Base-by-base conservation (phyloP, 2,113 vertebrate genomes). In the Emydura subglobosa region DNA sequence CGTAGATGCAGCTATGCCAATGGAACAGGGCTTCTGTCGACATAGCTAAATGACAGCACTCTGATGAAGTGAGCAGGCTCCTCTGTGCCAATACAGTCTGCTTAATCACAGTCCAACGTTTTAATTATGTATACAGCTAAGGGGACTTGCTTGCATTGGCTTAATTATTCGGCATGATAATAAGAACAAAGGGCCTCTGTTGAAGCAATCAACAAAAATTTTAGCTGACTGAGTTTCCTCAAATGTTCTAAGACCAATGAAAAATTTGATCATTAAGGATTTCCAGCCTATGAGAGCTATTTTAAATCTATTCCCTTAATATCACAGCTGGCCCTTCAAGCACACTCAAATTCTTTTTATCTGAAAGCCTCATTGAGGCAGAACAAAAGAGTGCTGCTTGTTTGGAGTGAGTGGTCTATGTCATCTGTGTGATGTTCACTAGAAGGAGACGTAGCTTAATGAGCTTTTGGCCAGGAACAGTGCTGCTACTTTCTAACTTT, bases 201-300 rank as follows among this genome's bases (percentile, higher is more conserved):
- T 97, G 91, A 95, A 97, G 93, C 94, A 97, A 97, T 97, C 93
- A 97, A 96, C 89, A 96, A 95, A 97, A 94, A 94, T 96, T 95
- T 95, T 96, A 95, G 88, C 97, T 96, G 97, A 94, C 96, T 97
- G 97, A 95, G 96, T 97, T 97, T 98, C 76, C 95, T 95, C 91
- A 94, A 97, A 96, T 93, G 85, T 97, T 94, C 81, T 53, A 94
- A 94, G 82, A 92, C 95, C 94, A 97, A 94, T 98, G 97, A 97
- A 97, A 97, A 95, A 97, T 96, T 94, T 93, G 89, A 97, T 98
- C 96, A 98, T 98, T 98, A 98, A 97, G 97, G 94, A 91, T 97
- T 97, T 97, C 96, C 91, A 91, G 96, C 96, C 85, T 82, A 68
- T 85, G 86, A 92, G 92, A 98, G 89, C 94, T 98, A 94, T 98